Evolutionary conservation across 2,113 vertebrate genomes (phyloP).

Genomic region (Hippocampus zosterae): DNA sequence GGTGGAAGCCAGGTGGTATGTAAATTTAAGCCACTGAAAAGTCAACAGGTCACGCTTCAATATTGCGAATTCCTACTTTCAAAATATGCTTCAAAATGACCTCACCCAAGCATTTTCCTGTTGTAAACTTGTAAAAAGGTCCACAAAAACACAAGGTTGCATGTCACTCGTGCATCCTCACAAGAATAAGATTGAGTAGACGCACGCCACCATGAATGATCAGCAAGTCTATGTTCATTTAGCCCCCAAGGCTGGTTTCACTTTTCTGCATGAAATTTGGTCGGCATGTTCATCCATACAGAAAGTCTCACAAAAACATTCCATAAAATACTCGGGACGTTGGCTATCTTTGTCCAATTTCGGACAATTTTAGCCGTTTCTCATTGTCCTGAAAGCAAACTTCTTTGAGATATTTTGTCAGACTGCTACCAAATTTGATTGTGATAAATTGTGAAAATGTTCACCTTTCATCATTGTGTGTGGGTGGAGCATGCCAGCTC

Average conservation of each 20-base stretch:
- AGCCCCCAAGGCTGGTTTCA: neutral
- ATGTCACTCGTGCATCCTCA: no score
- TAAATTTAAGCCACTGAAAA: neutral
- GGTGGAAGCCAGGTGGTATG: neutral
- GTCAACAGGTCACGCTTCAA: constrained; percentile 1
- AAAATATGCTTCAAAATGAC: no score
- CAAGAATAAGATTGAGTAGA: neutral
- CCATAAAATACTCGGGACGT: no score
- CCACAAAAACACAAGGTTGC: no score
- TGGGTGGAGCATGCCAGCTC: no score
- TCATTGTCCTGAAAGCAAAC: neutral
- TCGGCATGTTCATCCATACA: neutral
- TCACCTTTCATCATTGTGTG: no score
- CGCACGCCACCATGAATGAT: neutral
- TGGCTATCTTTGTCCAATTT: neutral
- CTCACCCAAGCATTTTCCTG: no score
- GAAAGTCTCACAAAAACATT: neutral
- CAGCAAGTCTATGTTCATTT: neutral
- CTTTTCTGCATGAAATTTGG: neutral
- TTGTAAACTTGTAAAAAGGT: no score
- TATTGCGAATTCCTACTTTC: neutral
- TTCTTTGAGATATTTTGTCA: neutral
- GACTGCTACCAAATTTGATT: neutral
- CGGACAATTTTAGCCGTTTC: neutral
- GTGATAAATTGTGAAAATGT: no score